These are phyloP conservation scores for Lepetodrilus schrolli DNA, from an alignment of 2,888 invertebrate species.

Conservation along the genomic window DNA sequence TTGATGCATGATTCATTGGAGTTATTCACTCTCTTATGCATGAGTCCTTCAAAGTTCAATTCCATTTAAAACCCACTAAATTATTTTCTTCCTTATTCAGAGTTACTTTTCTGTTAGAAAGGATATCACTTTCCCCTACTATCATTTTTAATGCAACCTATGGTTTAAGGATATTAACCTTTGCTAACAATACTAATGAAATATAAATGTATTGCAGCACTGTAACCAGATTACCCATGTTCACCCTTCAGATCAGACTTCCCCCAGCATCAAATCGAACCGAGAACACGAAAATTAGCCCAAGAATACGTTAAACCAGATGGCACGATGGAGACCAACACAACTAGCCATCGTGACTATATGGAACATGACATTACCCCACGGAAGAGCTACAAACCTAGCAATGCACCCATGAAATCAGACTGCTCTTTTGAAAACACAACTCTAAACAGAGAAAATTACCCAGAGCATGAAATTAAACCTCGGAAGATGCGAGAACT, in stretches of 20 bases:
- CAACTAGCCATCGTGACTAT: constrained; percentile 62
- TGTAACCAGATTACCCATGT: too few species aligned
- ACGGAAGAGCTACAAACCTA: constrained; percentile 56
- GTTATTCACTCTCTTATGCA: too few species aligned
- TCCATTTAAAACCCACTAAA: too few species aligned
- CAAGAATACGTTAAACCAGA: constrained; percentile 45
- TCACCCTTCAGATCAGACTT: not conserved
- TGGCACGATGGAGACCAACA: constrained; percentile 58
- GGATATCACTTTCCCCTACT: too few species aligned
- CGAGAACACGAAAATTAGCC: constrained; percentile 50
- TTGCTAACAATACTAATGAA: too few species aligned
- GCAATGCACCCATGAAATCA: not conserved
- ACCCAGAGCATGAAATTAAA: constrained; percentile 60
- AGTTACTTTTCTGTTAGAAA: too few species aligned
- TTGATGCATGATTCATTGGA: too few species aligned
- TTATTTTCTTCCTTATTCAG: too few species aligned
- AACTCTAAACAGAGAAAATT: constrained; percentile 59
- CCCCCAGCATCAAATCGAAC: constrained; percentile 28
- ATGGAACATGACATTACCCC: constrained; percentile 42
- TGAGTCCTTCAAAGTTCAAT: too few species aligned
- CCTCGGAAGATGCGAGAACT: constrained; percentile 46
- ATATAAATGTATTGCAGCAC: too few species aligned
- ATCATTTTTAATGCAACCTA: too few species aligned
- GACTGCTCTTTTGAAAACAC: constrained; percentile 43
- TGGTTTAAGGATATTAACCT: too few species aligned